phyloP scores from a whole-genome alignment of 2,797 vertebrate genomes.

The Gila robusta region DNA sequence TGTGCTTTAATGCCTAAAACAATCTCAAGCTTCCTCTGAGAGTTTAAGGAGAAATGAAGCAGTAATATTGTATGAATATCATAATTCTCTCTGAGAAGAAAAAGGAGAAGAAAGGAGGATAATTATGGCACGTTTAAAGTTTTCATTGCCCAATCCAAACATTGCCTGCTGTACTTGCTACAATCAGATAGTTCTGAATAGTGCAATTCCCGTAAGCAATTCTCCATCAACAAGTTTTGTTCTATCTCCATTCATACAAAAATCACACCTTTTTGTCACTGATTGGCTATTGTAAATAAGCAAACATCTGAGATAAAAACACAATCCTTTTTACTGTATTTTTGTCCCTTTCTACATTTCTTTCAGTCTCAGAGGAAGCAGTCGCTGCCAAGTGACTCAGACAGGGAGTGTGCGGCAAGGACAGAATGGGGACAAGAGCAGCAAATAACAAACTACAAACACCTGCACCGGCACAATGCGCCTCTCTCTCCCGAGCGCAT shows the following conservation, averaged over 20 bases:
- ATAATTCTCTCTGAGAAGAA: background rate
- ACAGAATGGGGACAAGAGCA: slow-evolving; percentile 57
- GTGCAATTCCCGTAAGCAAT: background rate
- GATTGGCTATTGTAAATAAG: slow-evolving; percentile 34
- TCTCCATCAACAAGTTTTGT: slow-evolving; percentile 20
- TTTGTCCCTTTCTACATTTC: background rate
- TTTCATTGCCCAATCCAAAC: background rate
- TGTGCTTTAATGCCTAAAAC: slow-evolving; percentile 1
- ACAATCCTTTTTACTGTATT: background rate
- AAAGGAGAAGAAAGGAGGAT: background rate
- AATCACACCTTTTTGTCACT: slow-evolving; percentile 5
- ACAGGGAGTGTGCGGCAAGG: slow-evolving; percentile 20
- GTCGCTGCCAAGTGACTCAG: slow-evolving; percentile 20
- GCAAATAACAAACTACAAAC: slow-evolving; percentile 52
- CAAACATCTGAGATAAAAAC: background rate
- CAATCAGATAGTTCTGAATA: background rate
- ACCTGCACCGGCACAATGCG: slow-evolving; percentile 1
- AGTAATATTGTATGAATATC: background rate
- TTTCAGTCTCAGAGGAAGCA: slow-evolving; percentile 32
- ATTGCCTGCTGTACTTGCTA: background rate
- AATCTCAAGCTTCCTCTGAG: background rate
- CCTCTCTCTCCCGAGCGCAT: slow-evolving; percentile 1
- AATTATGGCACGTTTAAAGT: background rate
- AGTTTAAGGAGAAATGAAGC: background rate
- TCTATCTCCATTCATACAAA: slow-evolving; percentile 3